phyloP scores from a whole-genome alignment of 2,888 invertebrate genomes.

The Catocala fraxini region DNA sequence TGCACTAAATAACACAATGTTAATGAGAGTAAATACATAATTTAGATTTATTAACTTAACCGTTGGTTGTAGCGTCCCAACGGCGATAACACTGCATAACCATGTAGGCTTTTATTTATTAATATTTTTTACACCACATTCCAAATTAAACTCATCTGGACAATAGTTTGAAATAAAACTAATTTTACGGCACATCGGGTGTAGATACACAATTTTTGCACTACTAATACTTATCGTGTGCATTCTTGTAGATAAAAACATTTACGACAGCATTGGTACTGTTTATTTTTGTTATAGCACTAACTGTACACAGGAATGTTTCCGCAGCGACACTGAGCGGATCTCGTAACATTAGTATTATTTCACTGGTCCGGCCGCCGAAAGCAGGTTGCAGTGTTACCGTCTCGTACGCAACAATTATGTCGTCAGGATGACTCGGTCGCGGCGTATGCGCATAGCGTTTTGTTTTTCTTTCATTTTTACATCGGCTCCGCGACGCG shows the following conservation, averaged over 20 bases:
- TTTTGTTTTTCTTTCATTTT: conserved; percentile 86
- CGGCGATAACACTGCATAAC: conserved; percentile 85
- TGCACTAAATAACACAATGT: conserved; percentile 80
- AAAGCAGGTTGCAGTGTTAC: conserved; percentile 76
- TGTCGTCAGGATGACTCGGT: conserved; percentile 76
- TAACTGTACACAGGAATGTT: conserved; percentile 47
- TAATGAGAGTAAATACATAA: conserved; percentile 70
- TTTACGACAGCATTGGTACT: conserved; percentile 25
- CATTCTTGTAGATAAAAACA: conserved; percentile 37
- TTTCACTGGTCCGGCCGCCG: conserved; percentile 48
- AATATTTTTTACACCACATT: conserved; percentile 40
- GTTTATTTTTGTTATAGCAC: conserved; percentile 38
- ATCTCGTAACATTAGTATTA: conserved; percentile 65
- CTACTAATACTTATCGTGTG: conserved; percentile 46
- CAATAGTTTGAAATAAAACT: conserved; percentile 62
- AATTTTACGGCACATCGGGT: conserved; percentile 61
- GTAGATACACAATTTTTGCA: conserved; percentile 49
- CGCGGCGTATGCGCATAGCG: conserved; percentile 85
- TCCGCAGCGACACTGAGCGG: conserved; percentile 32
- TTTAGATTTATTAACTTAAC: conserved; percentile 73
- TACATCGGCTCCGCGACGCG: conserved; percentile 84
- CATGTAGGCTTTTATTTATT: conserved; percentile 66
- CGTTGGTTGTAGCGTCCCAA: conserved; percentile 76
- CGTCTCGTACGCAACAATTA: conserved; percentile 71
- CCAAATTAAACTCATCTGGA: conserved; percentile 46